Percentiles rank a stretch among this genome's conserved stretches.
Evolutionary conservation across 2,888 invertebrate species (phyloP).

Genomic region (Blastobasis lacticolella): DNA sequence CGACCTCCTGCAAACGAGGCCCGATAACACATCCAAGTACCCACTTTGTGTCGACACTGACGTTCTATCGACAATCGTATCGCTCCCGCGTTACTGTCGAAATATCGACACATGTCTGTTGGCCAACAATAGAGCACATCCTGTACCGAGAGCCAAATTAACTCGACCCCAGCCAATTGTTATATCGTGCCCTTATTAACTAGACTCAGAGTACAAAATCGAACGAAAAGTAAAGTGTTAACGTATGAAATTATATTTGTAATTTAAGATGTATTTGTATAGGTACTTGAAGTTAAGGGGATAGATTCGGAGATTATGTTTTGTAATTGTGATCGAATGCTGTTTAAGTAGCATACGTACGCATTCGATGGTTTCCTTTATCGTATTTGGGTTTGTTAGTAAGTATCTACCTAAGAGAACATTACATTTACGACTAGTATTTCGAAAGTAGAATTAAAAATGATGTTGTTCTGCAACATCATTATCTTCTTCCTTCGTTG

Average conservation of each 20-base stretch:
- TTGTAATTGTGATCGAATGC: slow-evolving; percentile 62
- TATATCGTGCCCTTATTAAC: slow-evolving; percentile 12
- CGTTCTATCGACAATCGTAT: slow-evolving; percentile 25
- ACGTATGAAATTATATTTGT: slow-evolving; percentile 4
- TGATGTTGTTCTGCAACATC: too few species aligned
- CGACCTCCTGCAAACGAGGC: too few species aligned
- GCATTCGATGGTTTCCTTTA: too few species aligned
- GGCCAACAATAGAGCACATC: slow-evolving; percentile 54
- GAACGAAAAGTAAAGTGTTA: slow-evolving; percentile 8
- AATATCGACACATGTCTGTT: slow-evolving; percentile 64
- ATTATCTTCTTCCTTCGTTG: too few species aligned
- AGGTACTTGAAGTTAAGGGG: slow-evolving; percentile 58
- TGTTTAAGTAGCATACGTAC: slow-evolving; percentile 31
- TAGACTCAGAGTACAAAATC: slow-evolving; percentile 22
- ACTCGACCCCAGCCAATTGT: slow-evolving; percentile 5
- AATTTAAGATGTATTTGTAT: slow-evolving; percentile 33
- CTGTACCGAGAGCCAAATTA: slow-evolving; percentile 31
- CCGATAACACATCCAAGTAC: too few species aligned
- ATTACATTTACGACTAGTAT: too few species aligned
- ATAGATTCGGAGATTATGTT: slow-evolving; percentile 53
- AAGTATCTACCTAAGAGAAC: too few species aligned
- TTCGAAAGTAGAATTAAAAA: too few species aligned
- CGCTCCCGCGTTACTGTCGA: slow-evolving; percentile 20
- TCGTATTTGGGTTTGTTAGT: too few species aligned
- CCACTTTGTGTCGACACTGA: slow-evolving; percentile 7